A percentile compares a stretch with the other conserved stretches of the same genome.
These are phyloP conservation scores for Cliona cf. orientalis DNA, from an alignment of 37 sponge, comb jelly and placozoan genomes.

Conservation along the genomic window DNA sequence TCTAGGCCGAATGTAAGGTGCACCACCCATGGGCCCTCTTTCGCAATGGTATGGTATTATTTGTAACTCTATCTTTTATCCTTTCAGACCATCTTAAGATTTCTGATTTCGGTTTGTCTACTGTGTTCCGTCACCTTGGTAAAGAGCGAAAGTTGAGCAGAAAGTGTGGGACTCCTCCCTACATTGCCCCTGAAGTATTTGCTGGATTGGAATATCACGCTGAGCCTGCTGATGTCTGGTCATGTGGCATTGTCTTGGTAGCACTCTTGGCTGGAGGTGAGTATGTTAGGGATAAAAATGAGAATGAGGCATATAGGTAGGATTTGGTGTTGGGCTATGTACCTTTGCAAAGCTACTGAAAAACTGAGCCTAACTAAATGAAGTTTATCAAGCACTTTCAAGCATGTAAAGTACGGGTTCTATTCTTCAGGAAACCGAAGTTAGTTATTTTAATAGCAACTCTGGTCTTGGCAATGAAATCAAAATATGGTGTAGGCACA, in stretches of 20 bases:
- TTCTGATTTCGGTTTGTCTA: constrained; percentile 98
- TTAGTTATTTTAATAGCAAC: too few relatives aligned
- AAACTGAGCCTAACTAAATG: too few relatives aligned
- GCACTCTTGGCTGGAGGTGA: constrained; percentile 88
- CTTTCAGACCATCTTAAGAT: constrained; percentile 90
- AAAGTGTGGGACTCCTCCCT: constrained; percentile 96
- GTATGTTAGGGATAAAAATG: neutral
- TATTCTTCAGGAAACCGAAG: too few relatives aligned
- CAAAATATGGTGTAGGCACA: too few relatives aligned
- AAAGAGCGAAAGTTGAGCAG: constrained; percentile 86
- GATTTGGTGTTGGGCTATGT: too few relatives aligned
- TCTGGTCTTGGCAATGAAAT: too few relatives aligned
- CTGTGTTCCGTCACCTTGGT: constrained; percentile 89
- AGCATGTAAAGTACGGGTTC: too few relatives aligned
- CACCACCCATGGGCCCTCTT: too few relatives aligned
- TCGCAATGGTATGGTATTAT: too few relatives aligned
- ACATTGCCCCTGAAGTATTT: constrained; percentile 96
- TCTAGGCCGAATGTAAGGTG: too few relatives aligned
- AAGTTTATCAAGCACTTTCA: too few relatives aligned
- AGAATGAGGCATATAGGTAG: neutral
- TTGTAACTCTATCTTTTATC: neutral
- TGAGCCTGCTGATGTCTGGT: constrained; percentile 97
- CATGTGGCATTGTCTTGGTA: constrained; percentile 94
- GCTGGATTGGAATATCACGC: constrained; percentile 87
- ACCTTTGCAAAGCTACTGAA: too few relatives aligned